Percentiles rank a stretch among this genome's conserved stretches.
phyloP scores from a whole-genome alignment of 2,888 invertebrate genomes.

The Idaea biselata region DNA sequence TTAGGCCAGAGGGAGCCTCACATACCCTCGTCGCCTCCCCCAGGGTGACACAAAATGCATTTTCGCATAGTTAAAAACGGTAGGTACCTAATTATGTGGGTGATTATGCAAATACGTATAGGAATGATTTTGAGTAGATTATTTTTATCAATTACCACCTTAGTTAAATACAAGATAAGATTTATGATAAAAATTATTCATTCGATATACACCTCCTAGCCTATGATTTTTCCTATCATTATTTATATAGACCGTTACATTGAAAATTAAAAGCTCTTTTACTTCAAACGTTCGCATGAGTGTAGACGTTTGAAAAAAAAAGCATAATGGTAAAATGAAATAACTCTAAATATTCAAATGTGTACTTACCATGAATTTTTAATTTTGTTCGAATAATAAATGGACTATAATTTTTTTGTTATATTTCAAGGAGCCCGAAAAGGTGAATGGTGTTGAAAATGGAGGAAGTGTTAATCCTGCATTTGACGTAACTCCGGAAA shows the following conservation, averaged over 20 bases:
- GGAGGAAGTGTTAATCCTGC: slow-evolving; percentile 35
- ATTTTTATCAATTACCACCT: slow-evolving; percentile 2
- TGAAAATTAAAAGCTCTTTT: slow-evolving; percentile 1
- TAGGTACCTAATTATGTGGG: background rate
- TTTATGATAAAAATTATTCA: slow-evolving; percentile 10
- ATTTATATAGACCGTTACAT: background rate
- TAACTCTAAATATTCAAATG: background rate
- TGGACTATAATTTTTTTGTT: background rate
- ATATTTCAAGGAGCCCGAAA: slow-evolving; percentile 31
- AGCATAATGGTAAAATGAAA: slow-evolving; percentile 9
- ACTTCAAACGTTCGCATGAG: background rate
- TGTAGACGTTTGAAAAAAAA: background rate
- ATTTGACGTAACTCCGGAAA: slow-evolving; percentile 40
- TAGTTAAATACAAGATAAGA: slow-evolving; percentile 7
- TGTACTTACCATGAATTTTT: too few species aligned
- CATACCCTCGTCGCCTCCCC: background rate
- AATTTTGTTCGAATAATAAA: background rate
- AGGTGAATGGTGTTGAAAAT: slow-evolving; percentile 32
- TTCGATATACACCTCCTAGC: background rate
- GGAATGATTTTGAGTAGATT: background rate
- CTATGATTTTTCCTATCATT: background rate
- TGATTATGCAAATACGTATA: background rate
- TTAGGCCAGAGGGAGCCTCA: background rate
- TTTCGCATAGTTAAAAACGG: background rate
- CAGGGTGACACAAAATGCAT: too few species aligned